Evolutionary conservation across 2,113 vertebrate genomes (phyloP).

Genomic region (Clinocottus analis): DNA sequence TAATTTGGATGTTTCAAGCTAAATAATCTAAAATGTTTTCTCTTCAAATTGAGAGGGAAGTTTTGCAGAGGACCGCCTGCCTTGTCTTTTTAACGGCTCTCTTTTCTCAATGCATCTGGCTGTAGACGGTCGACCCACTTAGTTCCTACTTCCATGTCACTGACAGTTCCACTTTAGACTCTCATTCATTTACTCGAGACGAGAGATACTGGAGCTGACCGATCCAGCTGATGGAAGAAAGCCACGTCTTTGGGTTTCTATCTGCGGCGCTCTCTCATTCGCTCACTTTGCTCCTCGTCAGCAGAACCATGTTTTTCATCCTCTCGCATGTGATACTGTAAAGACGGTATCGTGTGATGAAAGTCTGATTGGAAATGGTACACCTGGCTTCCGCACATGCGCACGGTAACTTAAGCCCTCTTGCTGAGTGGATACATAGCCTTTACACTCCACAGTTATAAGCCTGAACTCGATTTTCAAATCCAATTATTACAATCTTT

Average conservation of each 20-base stretch:
- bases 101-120: neutral
- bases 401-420: neutral
- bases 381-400: neutral
- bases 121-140: slow-evolving; percentile 5
- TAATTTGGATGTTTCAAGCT: neutral
- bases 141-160: slow-evolving; percentile 15
- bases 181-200: slow-evolving; percentile 2
- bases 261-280: neutral
- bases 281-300: slow-evolving; percentile 6
- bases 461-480: neutral
- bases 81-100: neutral
- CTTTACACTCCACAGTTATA: neutral
- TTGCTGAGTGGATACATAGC: neutral
- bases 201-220: slow-evolving; percentile 27
- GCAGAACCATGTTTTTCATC: neutral
- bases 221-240: slow-evolving; percentile 33
- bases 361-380: slow-evolving; percentile 36
- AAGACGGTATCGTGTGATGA: slow-evolving; percentile 27
- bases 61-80: neutral
- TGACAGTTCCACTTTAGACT: slow-evolving; percentile 42
- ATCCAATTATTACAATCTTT: slow-evolving; percentile 2
- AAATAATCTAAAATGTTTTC: neutral
- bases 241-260: slow-evolving; percentile 26
- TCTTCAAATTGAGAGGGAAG: neutral
- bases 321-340: slow-evolving; percentile 19